Conservation (phyloP, 2,888 invertebrate species). For the Neelides folsomi region DNA sequence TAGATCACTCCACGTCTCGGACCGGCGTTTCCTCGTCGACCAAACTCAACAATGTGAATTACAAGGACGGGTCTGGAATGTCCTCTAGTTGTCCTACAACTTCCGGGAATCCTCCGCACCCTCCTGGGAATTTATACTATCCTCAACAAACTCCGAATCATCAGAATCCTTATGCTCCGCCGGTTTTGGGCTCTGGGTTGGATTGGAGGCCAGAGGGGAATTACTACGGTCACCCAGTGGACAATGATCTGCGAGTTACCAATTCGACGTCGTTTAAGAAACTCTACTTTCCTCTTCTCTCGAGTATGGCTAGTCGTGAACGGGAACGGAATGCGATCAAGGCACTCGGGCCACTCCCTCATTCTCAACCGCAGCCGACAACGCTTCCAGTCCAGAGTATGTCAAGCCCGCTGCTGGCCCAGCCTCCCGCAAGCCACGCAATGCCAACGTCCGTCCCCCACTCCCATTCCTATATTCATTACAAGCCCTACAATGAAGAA, state of each 20-base stretch:
- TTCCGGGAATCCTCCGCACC: not conserved
- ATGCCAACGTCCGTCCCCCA: not conserved
- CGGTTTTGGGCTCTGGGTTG: not conserved
- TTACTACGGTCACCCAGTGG: too few relatives aligned
- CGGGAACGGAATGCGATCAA: conserved; percentile 5
- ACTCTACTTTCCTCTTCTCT: conserved; percentile 19
- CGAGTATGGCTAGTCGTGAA: conserved; percentile 15
- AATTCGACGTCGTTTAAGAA: conserved; percentile 15
- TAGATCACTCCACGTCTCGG: conserved; percentile 26
- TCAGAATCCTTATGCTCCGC: not conserved
- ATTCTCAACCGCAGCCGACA: not conserved
- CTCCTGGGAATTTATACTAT: not conserved
- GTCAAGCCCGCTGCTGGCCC: not conserved
- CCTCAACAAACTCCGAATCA: not conserved
- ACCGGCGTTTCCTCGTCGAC: not conserved
- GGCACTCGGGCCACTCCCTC: not conserved
- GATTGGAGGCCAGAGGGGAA: too few relatives aligned
- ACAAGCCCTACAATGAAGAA: conserved; percentile 4
- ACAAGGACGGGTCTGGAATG: not conserved
- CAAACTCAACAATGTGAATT: not conserved
- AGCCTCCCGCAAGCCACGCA: not conserved
- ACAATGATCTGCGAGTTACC: too few relatives aligned
- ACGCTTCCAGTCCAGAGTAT: not conserved
- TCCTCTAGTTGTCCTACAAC: not conserved
- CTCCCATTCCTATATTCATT: conserved; percentile 1